phyloP scores from a whole-genome alignment of 2,888 invertebrate genomes.

The Xanthorhoe spadicearia region DNA sequence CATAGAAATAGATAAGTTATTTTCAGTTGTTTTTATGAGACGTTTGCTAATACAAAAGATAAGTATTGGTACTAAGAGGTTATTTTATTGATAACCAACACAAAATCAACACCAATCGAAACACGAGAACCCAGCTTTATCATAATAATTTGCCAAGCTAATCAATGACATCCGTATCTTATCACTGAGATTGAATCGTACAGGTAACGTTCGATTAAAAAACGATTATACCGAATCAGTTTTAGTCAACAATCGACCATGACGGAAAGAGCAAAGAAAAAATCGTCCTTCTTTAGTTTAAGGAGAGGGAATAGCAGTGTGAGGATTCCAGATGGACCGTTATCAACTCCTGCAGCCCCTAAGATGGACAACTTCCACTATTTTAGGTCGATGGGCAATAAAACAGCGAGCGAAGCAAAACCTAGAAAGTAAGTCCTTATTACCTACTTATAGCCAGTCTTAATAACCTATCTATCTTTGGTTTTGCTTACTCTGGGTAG shows the following conservation, averaged over 20 bases:
- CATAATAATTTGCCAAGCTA: background rate
- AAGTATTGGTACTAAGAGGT: no score
- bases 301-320: slow-evolving; percentile 66
- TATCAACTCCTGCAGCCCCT: slow-evolving; percentile 28
- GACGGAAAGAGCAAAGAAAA: slow-evolving; percentile 74
- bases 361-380: slow-evolving; percentile 22
- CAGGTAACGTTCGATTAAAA: slow-evolving; percentile 42
- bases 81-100: no score
- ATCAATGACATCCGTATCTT: slow-evolving; percentile 32
- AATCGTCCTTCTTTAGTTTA: slow-evolving; percentile 66
- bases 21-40: no score
- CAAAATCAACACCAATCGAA: no score
- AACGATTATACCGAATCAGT: slow-evolving; percentile 37
- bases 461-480: no score
- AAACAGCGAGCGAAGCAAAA: slow-evolving; percentile 54
- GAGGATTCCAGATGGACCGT: slow-evolving; percentile 45
- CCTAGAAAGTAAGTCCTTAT: slow-evolving; percentile 63
- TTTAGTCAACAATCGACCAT: slow-evolving; percentile 54
- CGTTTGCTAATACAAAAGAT: no score
- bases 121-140: no score
- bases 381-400: slow-evolving; percentile 49
- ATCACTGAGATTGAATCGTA: slow-evolving; percentile 40
- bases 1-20: no score
- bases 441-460: no score
- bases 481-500: no score